Evolutionary conservation across 2,797 vertebrate genomes (phyloP).

Genomic region (Lophius americanus): DNA sequence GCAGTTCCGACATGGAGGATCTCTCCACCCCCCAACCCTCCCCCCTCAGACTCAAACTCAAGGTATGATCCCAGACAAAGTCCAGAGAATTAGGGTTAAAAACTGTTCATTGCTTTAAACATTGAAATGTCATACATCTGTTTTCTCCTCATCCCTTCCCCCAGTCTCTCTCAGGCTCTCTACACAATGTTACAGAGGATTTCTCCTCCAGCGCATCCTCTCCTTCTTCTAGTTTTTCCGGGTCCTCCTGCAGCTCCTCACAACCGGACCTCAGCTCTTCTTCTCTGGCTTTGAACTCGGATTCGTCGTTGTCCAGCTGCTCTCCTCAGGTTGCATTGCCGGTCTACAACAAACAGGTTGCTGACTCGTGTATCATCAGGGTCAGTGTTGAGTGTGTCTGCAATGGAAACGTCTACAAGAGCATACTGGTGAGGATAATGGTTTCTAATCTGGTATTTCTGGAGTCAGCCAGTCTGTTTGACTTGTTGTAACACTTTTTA

Average conservation of each 20-base stretch:
- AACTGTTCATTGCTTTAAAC: background rate
- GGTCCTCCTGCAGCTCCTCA: constrained; percentile 73
- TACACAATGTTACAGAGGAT: constrained; percentile 76
- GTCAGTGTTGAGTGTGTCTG: constrained; percentile 84
- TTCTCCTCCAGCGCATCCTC: constrained; percentile 51
- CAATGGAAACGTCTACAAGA: constrained; percentile 90
- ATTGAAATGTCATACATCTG: background rate
- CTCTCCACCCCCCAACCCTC: constrained; percentile 59
- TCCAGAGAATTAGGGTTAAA: background rate
- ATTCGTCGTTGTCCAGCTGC: constrained; percentile 49
- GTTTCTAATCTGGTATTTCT: background rate
- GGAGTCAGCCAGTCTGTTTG: background rate
- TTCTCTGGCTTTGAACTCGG: constrained; percentile 53
- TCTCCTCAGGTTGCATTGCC: constrained; percentile 60
- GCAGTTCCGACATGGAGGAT: constrained; percentile 82
- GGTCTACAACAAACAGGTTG: constrained; percentile 81
- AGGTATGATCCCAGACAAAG: constrained; percentile 52
- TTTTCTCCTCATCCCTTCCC: constrained; percentile 4
- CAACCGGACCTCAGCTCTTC: constrained; percentile 73
- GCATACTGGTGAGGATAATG: constrained; percentile 86
- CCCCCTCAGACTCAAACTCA: constrained; percentile 65
- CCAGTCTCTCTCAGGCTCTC: constrained; percentile 78
- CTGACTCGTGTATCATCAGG: constrained; percentile 86
- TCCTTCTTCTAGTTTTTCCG: constrained; percentile 59
- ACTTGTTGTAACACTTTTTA: background rate